phyloP scores from a whole-genome alignment of 1,140 invertebrate genomes.

The Macrostomum lignano region DNA sequence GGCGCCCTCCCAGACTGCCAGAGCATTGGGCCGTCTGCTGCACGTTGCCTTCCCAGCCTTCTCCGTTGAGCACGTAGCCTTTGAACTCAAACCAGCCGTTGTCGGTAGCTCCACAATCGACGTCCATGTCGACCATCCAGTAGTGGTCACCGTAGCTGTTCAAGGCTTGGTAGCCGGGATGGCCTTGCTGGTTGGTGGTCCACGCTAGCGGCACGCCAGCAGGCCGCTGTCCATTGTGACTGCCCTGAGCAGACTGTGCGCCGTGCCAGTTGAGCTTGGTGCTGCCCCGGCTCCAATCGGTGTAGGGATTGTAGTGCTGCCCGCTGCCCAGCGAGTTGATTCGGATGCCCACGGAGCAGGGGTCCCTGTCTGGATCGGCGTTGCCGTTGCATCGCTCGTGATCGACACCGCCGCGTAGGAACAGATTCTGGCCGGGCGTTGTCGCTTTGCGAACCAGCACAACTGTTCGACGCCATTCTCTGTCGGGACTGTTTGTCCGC shows the following conservation, averaged over 20 bases:
- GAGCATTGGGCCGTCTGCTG: too few relatives aligned
- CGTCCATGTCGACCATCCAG: conserved; percentile 18
- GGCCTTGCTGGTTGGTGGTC: conserved; percentile 14
- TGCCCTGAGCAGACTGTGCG: conserved; percentile 14
- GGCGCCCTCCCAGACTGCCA: too few relatives aligned
- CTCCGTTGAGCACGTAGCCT: too few relatives aligned
- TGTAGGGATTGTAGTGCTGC: conserved; percentile 19
- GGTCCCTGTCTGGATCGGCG: conserved; percentile 11
- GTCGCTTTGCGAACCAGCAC: conserved; percentile 25
- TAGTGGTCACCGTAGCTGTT: conserved; percentile 21
- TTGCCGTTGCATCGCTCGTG: conserved; percentile 10
- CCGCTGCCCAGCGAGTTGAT: conserved; percentile 12
- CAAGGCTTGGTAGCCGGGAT: conserved; percentile 16
- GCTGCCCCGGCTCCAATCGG: conserved; percentile 17
- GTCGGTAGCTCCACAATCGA: conserved; percentile 20
- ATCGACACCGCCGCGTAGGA: conserved; percentile 28
- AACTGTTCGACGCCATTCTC: conserved; percentile 15
- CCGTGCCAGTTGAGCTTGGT: conserved; percentile 19
- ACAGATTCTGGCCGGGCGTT: conserved; percentile 26
- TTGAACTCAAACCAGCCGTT: conserved; percentile 24
- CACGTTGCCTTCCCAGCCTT: too few relatives aligned
- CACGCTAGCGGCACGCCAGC: conserved; percentile 20
- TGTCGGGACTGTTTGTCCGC: too few relatives aligned
- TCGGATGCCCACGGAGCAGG: conserved; percentile 25
- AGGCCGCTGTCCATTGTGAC: conserved; percentile 11